Conservation (phyloP, 2,113 vertebrate genomes). For the Thamnophis sirtalis region DNA sequence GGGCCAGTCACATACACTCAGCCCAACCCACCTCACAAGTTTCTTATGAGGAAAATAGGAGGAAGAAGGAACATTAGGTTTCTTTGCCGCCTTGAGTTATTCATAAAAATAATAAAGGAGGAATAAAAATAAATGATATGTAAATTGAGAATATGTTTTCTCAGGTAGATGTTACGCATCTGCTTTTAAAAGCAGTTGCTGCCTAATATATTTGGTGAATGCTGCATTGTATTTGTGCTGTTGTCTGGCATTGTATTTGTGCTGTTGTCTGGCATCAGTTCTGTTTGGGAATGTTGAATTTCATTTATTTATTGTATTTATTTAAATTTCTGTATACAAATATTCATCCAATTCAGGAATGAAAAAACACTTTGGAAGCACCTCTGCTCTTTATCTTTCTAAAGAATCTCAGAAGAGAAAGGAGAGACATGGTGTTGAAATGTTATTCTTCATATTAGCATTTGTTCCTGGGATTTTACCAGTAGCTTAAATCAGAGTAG, state of each 20-base stretch:
- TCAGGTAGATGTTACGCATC: background rate
- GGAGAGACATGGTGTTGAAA: background rate
- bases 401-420: background rate
- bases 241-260: background rate
- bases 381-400: background rate
- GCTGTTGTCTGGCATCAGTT: background rate
- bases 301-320: background rate
- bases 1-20: background rate
- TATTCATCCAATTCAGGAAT: background rate
- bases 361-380: background rate
- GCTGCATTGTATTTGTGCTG: background rate
- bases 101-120: background rate
- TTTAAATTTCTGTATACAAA: background rate
- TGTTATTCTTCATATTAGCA: background rate
- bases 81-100: background rate
- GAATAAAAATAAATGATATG: background rate
- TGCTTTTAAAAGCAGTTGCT: background rate
- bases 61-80: background rate
- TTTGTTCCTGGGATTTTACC: background rate
- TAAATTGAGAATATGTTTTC: background rate
- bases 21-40: background rate
- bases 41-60: background rate
- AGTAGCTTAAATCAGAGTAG: background rate
- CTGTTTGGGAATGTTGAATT: background rate
- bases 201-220: background rate